Evolutionary conservation across 2,888 invertebrate genomes (phyloP).

Genomic region (Mactromeris polynyma): DNA sequence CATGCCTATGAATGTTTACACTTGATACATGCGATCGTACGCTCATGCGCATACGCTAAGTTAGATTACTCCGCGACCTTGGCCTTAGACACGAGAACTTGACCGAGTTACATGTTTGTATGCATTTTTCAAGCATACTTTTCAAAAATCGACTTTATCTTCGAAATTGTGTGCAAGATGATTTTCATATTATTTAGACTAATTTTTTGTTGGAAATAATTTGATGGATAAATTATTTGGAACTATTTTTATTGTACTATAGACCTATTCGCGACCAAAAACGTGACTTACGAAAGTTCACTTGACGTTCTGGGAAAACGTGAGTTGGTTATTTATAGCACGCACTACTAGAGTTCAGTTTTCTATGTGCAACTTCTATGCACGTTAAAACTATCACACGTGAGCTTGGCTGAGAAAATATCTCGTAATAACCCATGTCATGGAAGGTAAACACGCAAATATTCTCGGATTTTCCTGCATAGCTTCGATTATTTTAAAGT

Average conservation of each 20-base stretch:
- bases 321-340: not conserved
- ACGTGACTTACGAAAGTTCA: not conserved
- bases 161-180: no score
- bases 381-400: not conserved
- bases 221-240: not conserved
- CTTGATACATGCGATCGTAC: slow-evolving; percentile 43
- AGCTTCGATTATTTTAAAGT: no score
- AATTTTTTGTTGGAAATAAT: no score
- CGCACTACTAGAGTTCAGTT: not conserved
- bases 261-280: not conserved
- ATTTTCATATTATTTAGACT: not conserved
- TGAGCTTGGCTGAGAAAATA: no score
- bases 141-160: no score
- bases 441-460: no score
- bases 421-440: no score
- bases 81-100: not conserved
- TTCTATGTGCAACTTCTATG: not conserved
- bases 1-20: slow-evolving; percentile 35
- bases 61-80: slow-evolving; percentile 52
- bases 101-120: slow-evolving; percentile 9
- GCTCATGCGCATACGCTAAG: slow-evolving; percentile 21
- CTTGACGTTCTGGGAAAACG: not conserved
- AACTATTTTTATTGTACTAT: not conserved
- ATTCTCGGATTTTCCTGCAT: no score
- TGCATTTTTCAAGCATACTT: not conserved